Conservation (phyloP, 1,140 invertebrate species). For the Helicoverpa zea region DNA sequence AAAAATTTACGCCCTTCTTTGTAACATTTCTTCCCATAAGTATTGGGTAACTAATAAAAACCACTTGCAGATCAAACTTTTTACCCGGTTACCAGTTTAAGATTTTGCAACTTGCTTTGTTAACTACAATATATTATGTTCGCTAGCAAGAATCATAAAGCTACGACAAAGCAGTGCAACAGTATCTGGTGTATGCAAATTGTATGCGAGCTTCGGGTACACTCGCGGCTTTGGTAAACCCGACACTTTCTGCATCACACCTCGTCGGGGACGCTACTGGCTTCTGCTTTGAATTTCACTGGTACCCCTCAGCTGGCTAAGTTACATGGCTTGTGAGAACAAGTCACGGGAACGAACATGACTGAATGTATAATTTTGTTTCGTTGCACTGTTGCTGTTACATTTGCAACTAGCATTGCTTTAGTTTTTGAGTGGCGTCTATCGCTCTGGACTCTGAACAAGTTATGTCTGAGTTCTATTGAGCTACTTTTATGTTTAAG, state of each 20-base stretch:
- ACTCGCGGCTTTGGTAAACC: conserved; percentile 8
- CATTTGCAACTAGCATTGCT: too few relatives aligned
- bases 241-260: conserved; percentile 6
- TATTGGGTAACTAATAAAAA: too few relatives aligned
- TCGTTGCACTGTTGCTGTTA: neutral
- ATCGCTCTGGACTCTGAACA: neutral
- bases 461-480: too few relatives aligned
- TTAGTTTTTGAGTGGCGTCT: too few relatives aligned
- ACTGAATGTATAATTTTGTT: neutral
- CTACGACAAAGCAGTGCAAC: neutral
- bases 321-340: neutral
- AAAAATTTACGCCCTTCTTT: too few relatives aligned
- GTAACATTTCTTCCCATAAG: too few relatives aligned
- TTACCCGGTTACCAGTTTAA: too few relatives aligned
- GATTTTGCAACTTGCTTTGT: too few relatives aligned
- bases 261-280: neutral
- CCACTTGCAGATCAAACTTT: too few relatives aligned
- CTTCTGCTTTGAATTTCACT: neutral
- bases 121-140: too few relatives aligned
- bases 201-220: neutral
- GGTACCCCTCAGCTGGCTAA: neutral
- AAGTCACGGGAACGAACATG: neutral
- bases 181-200: neutral
- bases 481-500: neutral
- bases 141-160: neutral